Evolutionary conservation across 1,140 invertebrate genomes (phyloP).

Genomic region (Arctopsyche grandis): DNA sequence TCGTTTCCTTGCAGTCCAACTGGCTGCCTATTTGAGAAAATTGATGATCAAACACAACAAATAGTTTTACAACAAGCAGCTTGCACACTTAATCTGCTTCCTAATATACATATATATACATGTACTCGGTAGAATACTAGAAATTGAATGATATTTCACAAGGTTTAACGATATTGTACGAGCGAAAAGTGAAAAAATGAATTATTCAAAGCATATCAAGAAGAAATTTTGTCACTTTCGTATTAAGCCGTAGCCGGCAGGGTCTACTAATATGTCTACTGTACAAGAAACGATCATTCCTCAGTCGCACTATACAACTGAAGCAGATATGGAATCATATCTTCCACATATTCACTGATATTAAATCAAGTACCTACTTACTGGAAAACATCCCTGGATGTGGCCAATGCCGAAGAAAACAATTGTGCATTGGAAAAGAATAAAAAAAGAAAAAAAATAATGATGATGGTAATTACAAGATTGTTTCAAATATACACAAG

Average conservation of each 20-base stretch:
- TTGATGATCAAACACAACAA: too few species aligned
- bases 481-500: slow-evolving; percentile 65
- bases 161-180: too few species aligned
- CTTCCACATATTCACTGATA: slow-evolving; percentile 47
- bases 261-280: slow-evolving; percentile 40
- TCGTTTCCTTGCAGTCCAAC: neutral
- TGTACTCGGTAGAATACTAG: neutral
- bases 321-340: slow-evolving; percentile 45
- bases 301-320: slow-evolving; percentile 46
- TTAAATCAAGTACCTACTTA: slow-evolving; percentile 73
- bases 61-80: too few species aligned
- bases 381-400: slow-evolving; percentile 82
- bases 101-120: too few species aligned
- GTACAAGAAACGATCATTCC: slow-evolving; percentile 51
- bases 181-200: too few species aligned
- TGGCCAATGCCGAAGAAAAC: slow-evolving; percentile 77
- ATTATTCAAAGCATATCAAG: too few species aligned
- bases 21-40: neutral
- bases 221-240: too few species aligned
- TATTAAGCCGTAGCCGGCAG: too few species aligned
- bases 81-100: too few species aligned
- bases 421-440: slow-evolving; percentile 82
- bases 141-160: too few species aligned
- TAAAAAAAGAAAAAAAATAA: slow-evolving; percentile 80
- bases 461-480: slow-evolving; percentile 70